Evolutionary conservation across 2,888 invertebrate genomes (phyloP).

Genomic region (Pyrocoelia pectoralis): DNA sequence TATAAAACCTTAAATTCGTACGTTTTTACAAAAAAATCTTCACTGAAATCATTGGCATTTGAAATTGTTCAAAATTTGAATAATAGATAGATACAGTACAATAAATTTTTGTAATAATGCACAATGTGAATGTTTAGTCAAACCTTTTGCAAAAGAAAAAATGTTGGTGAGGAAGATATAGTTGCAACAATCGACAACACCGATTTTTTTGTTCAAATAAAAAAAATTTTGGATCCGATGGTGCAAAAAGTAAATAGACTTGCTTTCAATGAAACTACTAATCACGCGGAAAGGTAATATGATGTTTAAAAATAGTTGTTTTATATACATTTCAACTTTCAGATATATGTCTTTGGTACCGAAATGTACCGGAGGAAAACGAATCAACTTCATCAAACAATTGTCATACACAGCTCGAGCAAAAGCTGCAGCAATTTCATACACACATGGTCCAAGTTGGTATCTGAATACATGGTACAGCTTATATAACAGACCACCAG

Average conservation of each 20-base stretch:
- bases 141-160: constrained; percentile 1
- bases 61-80: too few relatives aligned
- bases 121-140: not conserved
- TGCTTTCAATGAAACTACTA: constrained; percentile 4
- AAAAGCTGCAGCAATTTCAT: constrained; percentile 2
- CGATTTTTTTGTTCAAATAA: not conserved
- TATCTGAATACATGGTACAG: not conserved
- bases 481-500: constrained; percentile 2
- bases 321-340: not conserved
- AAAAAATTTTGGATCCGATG: constrained; percentile 4
- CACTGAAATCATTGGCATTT: too few relatives aligned
- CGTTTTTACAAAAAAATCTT: too few relatives aligned
- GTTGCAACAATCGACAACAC: not conserved
- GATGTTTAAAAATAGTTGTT: not conserved
- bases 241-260: constrained; percentile 4
- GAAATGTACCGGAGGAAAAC: not conserved
- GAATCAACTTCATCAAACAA: not conserved
- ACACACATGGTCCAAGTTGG: not conserved
- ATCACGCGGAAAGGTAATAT: not conserved
- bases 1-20: too few relatives aligned
- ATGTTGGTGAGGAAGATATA: constrained; percentile 1
- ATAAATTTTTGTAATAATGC: too few relatives aligned
- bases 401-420: not conserved
- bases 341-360: not conserved
- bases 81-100: too few relatives aligned